Percentiles rank a stretch among this genome's conserved stretches.
Evolutionary conservation across 2,113 vertebrate species (phyloP).

Genomic region (Morone saxatilis): DNA sequence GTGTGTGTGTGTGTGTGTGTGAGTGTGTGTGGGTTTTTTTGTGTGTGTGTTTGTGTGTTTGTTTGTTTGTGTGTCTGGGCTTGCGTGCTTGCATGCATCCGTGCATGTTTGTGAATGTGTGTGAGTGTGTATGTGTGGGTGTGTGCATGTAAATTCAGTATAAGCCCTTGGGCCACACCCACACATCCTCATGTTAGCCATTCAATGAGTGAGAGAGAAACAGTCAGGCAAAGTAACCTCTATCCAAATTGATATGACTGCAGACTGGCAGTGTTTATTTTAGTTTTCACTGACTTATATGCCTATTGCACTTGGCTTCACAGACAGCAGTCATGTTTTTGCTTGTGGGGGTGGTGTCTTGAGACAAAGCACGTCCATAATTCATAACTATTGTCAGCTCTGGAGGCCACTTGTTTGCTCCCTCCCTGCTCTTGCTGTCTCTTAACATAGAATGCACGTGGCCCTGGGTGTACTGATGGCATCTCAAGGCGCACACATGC

Average conservation of each 20-base stretch:
- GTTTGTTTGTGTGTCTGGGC: background rate
- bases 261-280: slow-evolving; percentile 71
- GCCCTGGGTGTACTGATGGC: slow-evolving; percentile 56
- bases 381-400: slow-evolving; percentile 69
- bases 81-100: slow-evolving; percentile 47
- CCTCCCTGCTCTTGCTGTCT: slow-evolving; percentile 51
- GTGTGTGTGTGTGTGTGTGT: slow-evolving; percentile 26
- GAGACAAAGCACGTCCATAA: slow-evolving; percentile 74
- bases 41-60: slow-evolving; percentile 6
- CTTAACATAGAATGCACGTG: slow-evolving; percentile 55
- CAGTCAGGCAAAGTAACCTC: slow-evolving; percentile 71
- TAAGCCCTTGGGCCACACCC: slow-evolving; percentile 76
- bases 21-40: slow-evolving; percentile 4
- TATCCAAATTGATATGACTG: slow-evolving; percentile 68
- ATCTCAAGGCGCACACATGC: slow-evolving; percentile 50
- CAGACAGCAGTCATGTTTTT: slow-evolving; percentile 64
- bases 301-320: slow-evolving; percentile 65
- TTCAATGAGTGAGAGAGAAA: slow-evolving; percentile 62
- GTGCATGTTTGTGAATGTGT: slow-evolving; percentile 60
- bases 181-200: slow-evolving; percentile 72
- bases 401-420: slow-evolving; percentile 60
- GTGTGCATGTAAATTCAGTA: slow-evolving; percentile 75
- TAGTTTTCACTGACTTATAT: slow-evolving; percentile 58
- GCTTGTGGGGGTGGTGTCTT: slow-evolving; percentile 53
- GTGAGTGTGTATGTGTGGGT: slow-evolving; percentile 60